phyloP scores from a whole-genome alignment of 2,113 vertebrate genomes.

The Nicator chloris region DNA sequence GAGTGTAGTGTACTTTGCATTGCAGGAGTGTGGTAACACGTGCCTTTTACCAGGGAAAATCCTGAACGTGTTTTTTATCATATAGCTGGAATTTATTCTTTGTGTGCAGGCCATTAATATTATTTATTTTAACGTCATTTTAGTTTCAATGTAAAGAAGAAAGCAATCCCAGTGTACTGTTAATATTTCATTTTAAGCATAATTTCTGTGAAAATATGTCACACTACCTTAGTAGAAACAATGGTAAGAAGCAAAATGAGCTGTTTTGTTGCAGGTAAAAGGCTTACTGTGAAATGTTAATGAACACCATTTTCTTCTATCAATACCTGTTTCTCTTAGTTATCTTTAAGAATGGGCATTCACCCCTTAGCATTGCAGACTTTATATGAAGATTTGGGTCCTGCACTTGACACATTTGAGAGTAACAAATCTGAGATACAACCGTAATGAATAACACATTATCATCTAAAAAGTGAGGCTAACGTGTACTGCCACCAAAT shows the following conservation, averaged over 20 bases:
- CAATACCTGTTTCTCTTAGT: neutral
- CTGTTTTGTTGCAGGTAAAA: neutral
- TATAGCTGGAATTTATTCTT: neutral
- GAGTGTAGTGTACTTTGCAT: neutral
- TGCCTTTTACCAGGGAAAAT: neutral
- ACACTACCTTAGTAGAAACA: neutral
- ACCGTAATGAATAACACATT: neutral
- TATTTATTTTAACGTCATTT: neutral
- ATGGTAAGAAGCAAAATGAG: neutral
- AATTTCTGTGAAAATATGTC: neutral
- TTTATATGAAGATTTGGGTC: neutral
- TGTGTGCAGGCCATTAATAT: neutral
- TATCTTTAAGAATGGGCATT: neutral
- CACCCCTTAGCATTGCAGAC: neutral
- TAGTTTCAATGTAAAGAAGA: neutral
- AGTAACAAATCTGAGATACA: neutral
- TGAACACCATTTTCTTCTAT: neutral
- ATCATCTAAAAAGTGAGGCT: neutral
- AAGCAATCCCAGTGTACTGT: neutral
- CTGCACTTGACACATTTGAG: neutral
- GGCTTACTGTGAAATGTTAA: neutral
- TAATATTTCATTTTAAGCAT: neutral
- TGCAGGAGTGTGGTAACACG: neutral
- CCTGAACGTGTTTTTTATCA: neutral
- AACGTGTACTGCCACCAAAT: constrained; percentile 70